Conservation (phyloP, 2,888 invertebrate species). For the Sceliomorpha sp. region DNA sequence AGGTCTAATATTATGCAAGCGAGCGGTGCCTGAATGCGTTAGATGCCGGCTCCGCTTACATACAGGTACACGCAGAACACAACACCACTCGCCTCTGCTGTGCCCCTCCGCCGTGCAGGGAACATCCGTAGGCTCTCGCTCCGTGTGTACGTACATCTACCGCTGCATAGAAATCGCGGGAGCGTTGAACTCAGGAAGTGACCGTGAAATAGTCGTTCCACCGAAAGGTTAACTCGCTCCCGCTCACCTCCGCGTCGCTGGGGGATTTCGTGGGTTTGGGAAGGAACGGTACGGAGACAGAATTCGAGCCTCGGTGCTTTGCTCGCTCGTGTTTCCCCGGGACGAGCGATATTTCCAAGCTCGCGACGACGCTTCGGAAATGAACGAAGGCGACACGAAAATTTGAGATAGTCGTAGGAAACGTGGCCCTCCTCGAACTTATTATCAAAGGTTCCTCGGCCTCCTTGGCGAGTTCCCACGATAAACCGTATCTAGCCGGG, state of each 20-base stretch:
- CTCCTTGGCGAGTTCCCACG: constrained; percentile 60
- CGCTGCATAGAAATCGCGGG: constrained; percentile 73
- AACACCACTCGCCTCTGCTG: constrained; percentile 50
- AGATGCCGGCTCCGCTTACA: constrained; percentile 64
- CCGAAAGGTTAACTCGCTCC: constrained; percentile 71
- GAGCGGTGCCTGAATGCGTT: constrained; percentile 73
- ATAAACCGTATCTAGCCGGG: constrained; percentile 60
- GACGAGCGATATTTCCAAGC: no score
- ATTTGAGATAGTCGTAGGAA: no score
- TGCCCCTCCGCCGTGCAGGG: constrained; percentile 3
- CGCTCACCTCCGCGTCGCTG: no score
- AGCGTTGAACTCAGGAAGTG: constrained; percentile 78
- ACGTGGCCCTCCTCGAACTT: no score
- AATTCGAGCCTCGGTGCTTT: no score
- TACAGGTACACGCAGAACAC: constrained; percentile 70
- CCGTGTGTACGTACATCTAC: constrained; percentile 38
- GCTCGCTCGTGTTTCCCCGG: no score
- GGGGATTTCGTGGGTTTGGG: no score
- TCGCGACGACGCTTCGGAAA: no score
- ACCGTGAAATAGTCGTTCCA: constrained; percentile 76
- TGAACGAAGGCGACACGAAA: no score
- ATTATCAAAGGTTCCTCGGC: no score
- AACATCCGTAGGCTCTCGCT: constrained; percentile 36
- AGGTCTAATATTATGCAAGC: constrained; percentile 77
- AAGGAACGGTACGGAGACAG: background rate